These are phyloP conservation scores for Philereme vetulata DNA, from an alignment of 2,888 invertebrate genomes.

Conservation along the genomic window DNA sequence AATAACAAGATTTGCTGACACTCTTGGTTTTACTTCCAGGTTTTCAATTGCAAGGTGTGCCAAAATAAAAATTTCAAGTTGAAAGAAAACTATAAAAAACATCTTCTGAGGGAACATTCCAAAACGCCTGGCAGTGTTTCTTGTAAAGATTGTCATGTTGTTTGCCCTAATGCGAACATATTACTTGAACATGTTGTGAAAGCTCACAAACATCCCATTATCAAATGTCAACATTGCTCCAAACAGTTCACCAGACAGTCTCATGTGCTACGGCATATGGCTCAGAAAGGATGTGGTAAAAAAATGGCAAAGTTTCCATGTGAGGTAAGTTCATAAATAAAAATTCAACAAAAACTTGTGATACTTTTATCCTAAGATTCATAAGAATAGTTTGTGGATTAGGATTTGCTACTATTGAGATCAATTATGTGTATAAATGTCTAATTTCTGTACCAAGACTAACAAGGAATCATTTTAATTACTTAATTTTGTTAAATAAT, in stretches of 20 bases:
- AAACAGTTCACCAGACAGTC: slow-evolving; percentile 90
- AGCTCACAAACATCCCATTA: slow-evolving; percentile 79
- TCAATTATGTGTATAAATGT: no score
- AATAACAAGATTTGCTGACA: not conserved
- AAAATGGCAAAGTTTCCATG: slow-evolving; percentile 52
- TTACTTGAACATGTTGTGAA: slow-evolving; percentile 87
- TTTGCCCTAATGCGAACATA: slow-evolving; percentile 85
- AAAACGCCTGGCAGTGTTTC: slow-evolving; percentile 81
- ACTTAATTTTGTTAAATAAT: no score
- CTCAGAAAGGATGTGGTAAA: slow-evolving; percentile 87
- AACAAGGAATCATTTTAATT: no score
- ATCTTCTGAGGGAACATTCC: slow-evolving; percentile 88
- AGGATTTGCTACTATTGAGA: no score
- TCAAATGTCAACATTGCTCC: slow-evolving; percentile 87
- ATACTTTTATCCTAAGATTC: no score
- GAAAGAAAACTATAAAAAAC: slow-evolving; percentile 86
- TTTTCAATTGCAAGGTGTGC: slow-evolving; percentile 82
- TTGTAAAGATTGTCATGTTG: slow-evolving; percentile 87
- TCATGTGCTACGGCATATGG: slow-evolving; percentile 88
- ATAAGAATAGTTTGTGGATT: no score
- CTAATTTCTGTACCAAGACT: no score
- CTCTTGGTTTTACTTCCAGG: slow-evolving; percentile 18
- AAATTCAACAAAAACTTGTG: not conserved
- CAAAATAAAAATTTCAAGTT: slow-evolving; percentile 88
- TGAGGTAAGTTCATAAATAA: slow-evolving; percentile 56